A percentile compares a stretch with the other conserved stretches of the same genome.
phyloP scores from a whole-genome alignment of 2,888 invertebrate genomes.

The Charanyca ferruginea region DNA sequence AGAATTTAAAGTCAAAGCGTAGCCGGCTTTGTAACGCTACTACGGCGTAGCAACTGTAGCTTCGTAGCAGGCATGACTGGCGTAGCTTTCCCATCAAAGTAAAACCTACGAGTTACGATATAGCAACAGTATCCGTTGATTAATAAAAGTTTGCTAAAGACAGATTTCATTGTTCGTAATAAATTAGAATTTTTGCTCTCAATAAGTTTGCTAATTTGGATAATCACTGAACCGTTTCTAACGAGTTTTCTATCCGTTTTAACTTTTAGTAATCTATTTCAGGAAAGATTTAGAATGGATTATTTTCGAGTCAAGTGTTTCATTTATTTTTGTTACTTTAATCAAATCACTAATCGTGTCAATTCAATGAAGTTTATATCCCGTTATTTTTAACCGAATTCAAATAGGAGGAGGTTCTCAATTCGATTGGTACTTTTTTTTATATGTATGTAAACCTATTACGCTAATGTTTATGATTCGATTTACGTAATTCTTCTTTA shows the following conservation, averaged over 20 bases:
- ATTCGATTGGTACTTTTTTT: too few species aligned
- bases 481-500: too few species aligned
- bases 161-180: slow-evolving; percentile 10
- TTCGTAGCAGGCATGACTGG: background rate
- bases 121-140: background rate
- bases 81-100: slow-evolving; percentile 1
- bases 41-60: slow-evolving; percentile 26
- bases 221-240: slow-evolving; percentile 45
- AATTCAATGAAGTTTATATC: too few species aligned
- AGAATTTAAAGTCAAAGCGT: background rate
- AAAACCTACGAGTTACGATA: too few species aligned
- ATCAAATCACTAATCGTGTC: slow-evolving; percentile 9
- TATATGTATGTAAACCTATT: too few species aligned
- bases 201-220: slow-evolving; percentile 47
- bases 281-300: slow-evolving; percentile 25
- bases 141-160: slow-evolving; percentile 12
- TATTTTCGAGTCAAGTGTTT: slow-evolving; percentile 11
- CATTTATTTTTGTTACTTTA: slow-evolving; percentile 8
- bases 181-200: slow-evolving; percentile 29
- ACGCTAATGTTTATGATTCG: too few species aligned
- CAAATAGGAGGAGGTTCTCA: too few species aligned
- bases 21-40: background rate
- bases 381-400: too few species aligned
- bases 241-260: slow-evolving; percentile 38
- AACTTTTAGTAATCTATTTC: slow-evolving; percentile 41